Conservation (phyloP, 2,888 invertebrate species). For the Phengaris arion region DNA sequence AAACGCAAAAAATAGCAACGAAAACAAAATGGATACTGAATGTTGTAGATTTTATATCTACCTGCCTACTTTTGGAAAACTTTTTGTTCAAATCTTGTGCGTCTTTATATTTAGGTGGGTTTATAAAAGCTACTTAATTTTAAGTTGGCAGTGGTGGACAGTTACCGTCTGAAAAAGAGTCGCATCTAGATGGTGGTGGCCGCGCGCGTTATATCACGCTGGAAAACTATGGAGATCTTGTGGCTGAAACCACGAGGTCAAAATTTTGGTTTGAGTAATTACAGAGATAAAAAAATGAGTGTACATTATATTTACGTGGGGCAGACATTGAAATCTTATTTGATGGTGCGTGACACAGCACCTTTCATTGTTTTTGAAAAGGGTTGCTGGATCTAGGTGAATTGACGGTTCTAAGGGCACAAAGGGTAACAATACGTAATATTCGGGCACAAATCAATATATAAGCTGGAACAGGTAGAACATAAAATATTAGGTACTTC, state of each 20-base stretch:
- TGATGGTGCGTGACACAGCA: background rate
- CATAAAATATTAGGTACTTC: too few relatives aligned
- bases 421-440: background rate
- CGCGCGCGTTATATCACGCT: too few relatives aligned
- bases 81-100: too few relatives aligned
- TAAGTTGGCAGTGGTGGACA: too few relatives aligned
- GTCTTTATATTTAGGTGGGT: too few relatives aligned
- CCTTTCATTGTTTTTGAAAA: conserved; percentile 10
- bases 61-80: too few relatives aligned
- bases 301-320: background rate
- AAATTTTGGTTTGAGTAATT: too few relatives aligned
- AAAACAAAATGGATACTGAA: background rate
- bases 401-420: background rate
- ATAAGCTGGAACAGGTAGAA: background rate
- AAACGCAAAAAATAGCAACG: conserved; percentile 1
- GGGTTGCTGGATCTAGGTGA: background rate
- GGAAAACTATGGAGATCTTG: too few relatives aligned
- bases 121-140: too few relatives aligned
- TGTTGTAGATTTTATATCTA: background rate
- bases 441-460: background rate
- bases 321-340: background rate
- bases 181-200: too few relatives aligned
- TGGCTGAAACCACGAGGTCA: too few relatives aligned
- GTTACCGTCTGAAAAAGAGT: too few relatives aligned
- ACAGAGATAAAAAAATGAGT: background rate